Percentiles rank a stretch among this genome's conserved stretches.
Evolutionary conservation across 2,797 vertebrate genomes (phyloP).

Genomic region (Arnoldichthys spilopterus): DNA sequence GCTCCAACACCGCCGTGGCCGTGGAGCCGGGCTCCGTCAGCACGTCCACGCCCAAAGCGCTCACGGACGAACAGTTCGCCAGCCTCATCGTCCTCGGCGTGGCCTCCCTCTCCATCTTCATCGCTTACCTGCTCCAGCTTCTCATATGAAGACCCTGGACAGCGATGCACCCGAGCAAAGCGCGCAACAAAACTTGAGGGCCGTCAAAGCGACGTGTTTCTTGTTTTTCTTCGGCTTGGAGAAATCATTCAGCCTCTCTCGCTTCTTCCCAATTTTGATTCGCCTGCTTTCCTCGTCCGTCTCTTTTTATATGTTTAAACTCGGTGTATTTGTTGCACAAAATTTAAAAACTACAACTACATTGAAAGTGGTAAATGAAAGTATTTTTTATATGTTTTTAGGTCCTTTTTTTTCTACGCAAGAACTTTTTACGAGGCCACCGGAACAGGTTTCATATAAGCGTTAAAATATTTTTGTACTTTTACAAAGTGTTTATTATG

Average conservation of each 20-base stretch:
- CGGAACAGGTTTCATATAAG: slow-evolving; percentile 21
- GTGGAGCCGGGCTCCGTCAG: slow-evolving; percentile 73
- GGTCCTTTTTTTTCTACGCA: slow-evolving; percentile 26
- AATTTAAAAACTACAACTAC: slow-evolving; percentile 42
- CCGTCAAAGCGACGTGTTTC: slow-evolving; percentile 2
- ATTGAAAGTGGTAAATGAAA: slow-evolving; percentile 37
- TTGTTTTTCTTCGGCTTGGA: neutral
- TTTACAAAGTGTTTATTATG: slow-evolving; percentile 46
- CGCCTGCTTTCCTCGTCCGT: slow-evolving; percentile 27
- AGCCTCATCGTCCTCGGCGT: slow-evolving; percentile 92
- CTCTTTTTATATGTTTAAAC: slow-evolving; percentile 43
- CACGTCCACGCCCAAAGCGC: slow-evolving; percentile 73
- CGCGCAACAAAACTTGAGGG: slow-evolving; percentile 21
- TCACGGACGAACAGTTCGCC: slow-evolving; percentile 94
- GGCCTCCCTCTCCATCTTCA: slow-evolving; percentile 90
- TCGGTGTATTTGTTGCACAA: slow-evolving; percentile 49
- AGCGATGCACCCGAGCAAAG: neutral
- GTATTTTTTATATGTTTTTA: slow-evolving; percentile 53
- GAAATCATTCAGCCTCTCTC: neutral
- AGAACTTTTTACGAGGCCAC: slow-evolving; percentile 19
- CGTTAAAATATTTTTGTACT: slow-evolving; percentile 43
- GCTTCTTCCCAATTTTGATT: neutral
- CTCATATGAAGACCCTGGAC: slow-evolving; percentile 92
- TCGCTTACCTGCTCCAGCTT: slow-evolving; percentile 97
- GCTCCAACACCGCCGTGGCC: slow-evolving; percentile 76